Evolutionary conservation across 2,113 vertebrate species (phyloP).

Genomic region (Paradoxurus hermaphroditus): DNA sequence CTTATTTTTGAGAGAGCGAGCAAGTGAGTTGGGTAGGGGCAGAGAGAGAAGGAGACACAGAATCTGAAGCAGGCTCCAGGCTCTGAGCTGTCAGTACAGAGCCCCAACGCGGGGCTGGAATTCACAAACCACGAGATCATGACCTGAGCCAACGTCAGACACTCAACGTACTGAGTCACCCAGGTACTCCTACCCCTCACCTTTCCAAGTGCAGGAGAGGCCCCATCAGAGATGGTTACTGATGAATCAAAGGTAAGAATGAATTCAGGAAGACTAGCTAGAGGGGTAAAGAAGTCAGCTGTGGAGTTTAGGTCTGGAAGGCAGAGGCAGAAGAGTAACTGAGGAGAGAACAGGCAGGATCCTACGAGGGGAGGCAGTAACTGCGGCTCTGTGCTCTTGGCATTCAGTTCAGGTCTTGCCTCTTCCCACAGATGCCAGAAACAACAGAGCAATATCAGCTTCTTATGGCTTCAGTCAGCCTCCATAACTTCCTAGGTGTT

Average conservation of each 20-base stretch:
- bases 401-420: neutral
- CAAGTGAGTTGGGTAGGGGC: too few species aligned
- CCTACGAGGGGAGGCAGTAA: neutral
- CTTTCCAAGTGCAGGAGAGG: neutral
- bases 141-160: too few species aligned
- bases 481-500: conserved; percentile 81
- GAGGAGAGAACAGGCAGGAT: neutral
- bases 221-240: neutral
- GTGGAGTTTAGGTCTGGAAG: neutral
- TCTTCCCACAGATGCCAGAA: conserved; percentile 80
- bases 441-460: conserved; percentile 38
- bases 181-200: too few species aligned
- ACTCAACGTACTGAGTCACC: too few species aligned
- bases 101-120: too few species aligned
- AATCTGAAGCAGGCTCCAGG: too few species aligned
- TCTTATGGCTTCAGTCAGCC: conserved; percentile 69
- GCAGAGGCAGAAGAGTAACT: neutral
- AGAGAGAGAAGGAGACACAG: too few species aligned
- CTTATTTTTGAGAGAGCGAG: too few species aligned
- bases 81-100: too few species aligned
- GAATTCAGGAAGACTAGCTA: neutral
- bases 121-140: too few species aligned
- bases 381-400: neutral
- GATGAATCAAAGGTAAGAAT: neutral
- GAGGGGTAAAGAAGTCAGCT: neutral